Evolutionary conservation across 2,888 invertebrate genomes (phyloP), one percentile per base, ranked within the genome.

Genomic region (Epsilonema sp.): DNA sequence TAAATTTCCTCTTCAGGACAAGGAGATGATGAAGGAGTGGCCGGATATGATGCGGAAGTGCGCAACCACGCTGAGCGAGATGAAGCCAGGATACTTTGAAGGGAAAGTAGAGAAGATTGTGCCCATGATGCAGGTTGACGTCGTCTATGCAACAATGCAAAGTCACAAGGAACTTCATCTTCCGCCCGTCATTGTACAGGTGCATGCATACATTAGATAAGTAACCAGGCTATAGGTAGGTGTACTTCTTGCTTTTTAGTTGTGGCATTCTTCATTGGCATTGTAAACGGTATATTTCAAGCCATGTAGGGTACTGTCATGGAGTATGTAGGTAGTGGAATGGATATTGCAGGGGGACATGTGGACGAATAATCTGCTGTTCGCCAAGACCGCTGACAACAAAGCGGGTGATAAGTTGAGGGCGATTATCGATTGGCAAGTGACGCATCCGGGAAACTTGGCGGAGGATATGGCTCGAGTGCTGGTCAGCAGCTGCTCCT

Each of bases 1-100:
- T 8, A 5, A 20, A 19, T 39, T 39, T 20, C 16, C 13, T 5
- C n/a, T 21, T 8, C 8, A 11, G 16, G 20, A n/a, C 8, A 21
- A n/a, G n/a, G 39, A 39, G 5, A 39, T 39, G 39, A 20, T 39
- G 20, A 39, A 39, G 39, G 21, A n/a, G 5, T 39, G 39, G 39
- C n/a, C 39, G n/a, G 39, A 39, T 11, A 39, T 39, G 39, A 20
- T 39, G 39, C 5, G n/a, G n/a, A 19, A 5, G n/a, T 8, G 5
- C n/a, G n/a, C 13, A 20, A n/a, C n/a, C 8, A 20, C 5, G n/a
- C 39, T 39, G 39, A n/a, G 5, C 8, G 16, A 39, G 21, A n/a
- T 39, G n/a, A 39, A 21, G 22, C 16, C 39, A n/a, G 39, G n/a
- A 20, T 39, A 39, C n/a, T 39, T 39, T n/a, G 20, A 39, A n/a